A percentile compares a stretch with the other conserved stretches of the same genome.
Conservation (phyloP, 2,888 invertebrate species). For the Cynaeus angustus region DNA sequence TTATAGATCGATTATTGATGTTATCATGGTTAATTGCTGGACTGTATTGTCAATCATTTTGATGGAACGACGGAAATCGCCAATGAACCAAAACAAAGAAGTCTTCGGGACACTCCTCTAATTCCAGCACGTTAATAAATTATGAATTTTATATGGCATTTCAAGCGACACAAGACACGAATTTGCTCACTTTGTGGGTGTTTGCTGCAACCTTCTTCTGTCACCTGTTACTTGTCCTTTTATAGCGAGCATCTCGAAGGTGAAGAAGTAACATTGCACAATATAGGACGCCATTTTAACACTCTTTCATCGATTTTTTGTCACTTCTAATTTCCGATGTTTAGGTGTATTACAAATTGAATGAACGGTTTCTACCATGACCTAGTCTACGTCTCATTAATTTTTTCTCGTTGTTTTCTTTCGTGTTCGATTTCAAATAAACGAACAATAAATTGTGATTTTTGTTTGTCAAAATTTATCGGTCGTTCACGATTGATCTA, state of each 20-base stretch:
- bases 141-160: neutral
- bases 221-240: constrained; percentile 10
- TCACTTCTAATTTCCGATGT: no score
- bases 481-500: no score
- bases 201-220: neutral
- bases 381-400: constrained; percentile 31
- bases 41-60: no score
- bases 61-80: no score
- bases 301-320: neutral
- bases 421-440: no score
- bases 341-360: neutral
- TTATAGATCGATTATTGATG: neutral
- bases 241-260: neutral
- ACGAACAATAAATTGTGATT: neutral
- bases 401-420: constrained; percentile 5
- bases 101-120: no score
- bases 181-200: constrained; percentile 3
- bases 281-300: neutral
- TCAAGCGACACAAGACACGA: neutral
- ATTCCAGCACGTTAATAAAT: neutral
- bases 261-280: neutral
- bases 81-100: no score
- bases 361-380: constrained; percentile 26
- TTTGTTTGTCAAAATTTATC: no score
- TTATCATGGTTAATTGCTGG: no score